Percentiles rank a stretch among this genome's conserved stretches.
Conservation (phyloP, 2,113 vertebrate species). For the Candoia aspera region DNA sequence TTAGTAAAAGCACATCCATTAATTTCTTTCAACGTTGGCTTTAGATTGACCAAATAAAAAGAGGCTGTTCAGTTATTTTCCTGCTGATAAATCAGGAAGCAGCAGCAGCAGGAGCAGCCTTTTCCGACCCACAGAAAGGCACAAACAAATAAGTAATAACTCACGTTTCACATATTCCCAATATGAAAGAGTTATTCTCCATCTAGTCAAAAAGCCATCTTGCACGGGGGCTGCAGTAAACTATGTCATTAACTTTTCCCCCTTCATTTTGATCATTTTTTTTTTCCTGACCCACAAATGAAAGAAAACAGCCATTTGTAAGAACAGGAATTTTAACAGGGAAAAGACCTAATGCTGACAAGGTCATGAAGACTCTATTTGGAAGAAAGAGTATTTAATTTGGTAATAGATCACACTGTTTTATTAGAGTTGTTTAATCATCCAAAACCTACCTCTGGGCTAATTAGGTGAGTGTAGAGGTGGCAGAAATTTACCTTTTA, state of each 20-base stretch:
- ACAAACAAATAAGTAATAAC: slow-evolving; percentile 12
- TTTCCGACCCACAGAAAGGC: not conserved
- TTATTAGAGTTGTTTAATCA: slow-evolving; percentile 41
- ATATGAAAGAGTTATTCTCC: not conserved
- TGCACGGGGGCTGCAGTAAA: not conserved
- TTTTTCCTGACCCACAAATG: not conserved
- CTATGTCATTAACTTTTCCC: not conserved
- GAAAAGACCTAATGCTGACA: slow-evolving; percentile 9
- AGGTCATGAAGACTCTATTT: slow-evolving; percentile 34
- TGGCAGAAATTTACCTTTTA: slow-evolving; percentile 26
- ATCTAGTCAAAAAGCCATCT: not conserved
- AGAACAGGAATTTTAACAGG: not conserved
- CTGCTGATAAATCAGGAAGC: not conserved
- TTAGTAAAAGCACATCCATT: not conserved
- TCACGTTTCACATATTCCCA: not conserved
- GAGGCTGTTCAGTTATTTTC: not conserved
- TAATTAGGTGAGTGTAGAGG: slow-evolving; percentile 29
- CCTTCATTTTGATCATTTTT: slow-evolving; percentile 7
- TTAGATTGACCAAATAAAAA: not conserved
- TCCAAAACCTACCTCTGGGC: slow-evolving; percentile 20
- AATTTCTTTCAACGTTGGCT: not conserved
- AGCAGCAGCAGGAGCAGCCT: not conserved
- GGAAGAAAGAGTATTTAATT: slow-evolving; percentile 28
- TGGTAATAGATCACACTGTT: slow-evolving; percentile 18
- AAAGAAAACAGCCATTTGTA: slow-evolving; percentile 18